Conservation (phyloP, 2,113 vertebrate genomes). For the Arenaria interpres region DNA sequence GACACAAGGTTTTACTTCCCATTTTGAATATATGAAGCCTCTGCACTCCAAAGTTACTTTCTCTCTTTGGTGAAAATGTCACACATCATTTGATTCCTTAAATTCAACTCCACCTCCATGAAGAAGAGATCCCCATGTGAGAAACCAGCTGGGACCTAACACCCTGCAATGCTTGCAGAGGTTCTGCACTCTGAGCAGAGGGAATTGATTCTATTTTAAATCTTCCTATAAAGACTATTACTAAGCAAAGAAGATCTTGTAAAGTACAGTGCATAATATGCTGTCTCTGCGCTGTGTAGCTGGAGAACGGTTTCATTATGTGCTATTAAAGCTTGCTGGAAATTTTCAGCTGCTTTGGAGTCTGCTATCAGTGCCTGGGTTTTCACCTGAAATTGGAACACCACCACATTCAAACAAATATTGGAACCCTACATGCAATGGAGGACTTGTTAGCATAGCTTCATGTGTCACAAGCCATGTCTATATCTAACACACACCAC, state of each 20-base stretch:
- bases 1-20: not conserved
- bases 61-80: not conserved
- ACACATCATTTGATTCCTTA: not conserved
- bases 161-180: not conserved
- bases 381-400: not conserved
- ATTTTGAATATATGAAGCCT: not conserved
- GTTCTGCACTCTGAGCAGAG: not conserved
- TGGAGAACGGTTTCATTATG: not conserved
- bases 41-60: not conserved
- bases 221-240: not conserved
- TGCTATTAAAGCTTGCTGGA: not conserved
- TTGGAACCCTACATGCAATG: not conserved
- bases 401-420: not conserved
- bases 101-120: conserved; percentile 1
- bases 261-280: not conserved
- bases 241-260: not conserved
- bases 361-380: not conserved
- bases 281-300: not conserved
- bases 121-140: not conserved
- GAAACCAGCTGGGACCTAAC: too few relatives aligned
- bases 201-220: conserved; percentile 30
- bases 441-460: not conserved
- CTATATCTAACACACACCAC: not conserved
- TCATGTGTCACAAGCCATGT: not conserved
- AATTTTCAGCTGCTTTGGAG: not conserved